Evolutionary conservation across 2,113 vertebrate genomes (phyloP).

Genomic region (Passer montanus): DNA sequence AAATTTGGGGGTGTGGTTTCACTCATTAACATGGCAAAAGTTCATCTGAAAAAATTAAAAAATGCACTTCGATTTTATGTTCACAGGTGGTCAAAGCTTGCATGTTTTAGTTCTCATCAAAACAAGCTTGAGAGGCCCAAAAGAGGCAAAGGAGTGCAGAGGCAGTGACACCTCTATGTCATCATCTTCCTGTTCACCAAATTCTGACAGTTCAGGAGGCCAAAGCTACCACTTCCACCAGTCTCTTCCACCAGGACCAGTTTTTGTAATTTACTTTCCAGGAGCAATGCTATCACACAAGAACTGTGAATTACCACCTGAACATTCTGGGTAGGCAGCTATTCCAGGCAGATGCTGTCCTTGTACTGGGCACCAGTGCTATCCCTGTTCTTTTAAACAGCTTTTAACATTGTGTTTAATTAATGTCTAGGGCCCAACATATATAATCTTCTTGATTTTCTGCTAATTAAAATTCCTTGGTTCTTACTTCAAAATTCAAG

Average conservation of each 20-base stretch:
- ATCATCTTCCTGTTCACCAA: not conserved
- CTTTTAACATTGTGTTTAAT: not conserved
- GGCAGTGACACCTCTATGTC: not conserved
- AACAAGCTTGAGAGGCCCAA: not conserved
- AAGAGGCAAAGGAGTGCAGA: not conserved
- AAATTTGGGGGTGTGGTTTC: not conserved
- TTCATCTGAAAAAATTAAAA: not conserved
- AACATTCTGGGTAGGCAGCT: not conserved
- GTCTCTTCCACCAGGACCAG: not conserved
- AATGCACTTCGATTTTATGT: not conserved
- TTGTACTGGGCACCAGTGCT: not conserved
- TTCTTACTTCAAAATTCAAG: constrained; percentile 3
- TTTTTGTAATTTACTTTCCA: not conserved
- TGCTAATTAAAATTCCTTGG: not conserved
- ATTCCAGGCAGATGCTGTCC: not conserved
- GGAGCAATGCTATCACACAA: not conserved
- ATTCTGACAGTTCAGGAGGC: not conserved
- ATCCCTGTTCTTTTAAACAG: not conserved
- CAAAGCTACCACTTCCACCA: not conserved
- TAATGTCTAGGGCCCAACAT: not conserved
- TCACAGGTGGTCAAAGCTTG: not conserved
- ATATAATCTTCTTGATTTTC: not conserved
- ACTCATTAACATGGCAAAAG: not conserved
- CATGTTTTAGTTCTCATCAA: not conserved
- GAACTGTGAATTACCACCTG: not conserved